Evolutionary conservation across 2,797 vertebrate genomes (phyloP), one percentile per base, ranked within the genome.

Genomic region (Liasis olivaceus): DNA sequence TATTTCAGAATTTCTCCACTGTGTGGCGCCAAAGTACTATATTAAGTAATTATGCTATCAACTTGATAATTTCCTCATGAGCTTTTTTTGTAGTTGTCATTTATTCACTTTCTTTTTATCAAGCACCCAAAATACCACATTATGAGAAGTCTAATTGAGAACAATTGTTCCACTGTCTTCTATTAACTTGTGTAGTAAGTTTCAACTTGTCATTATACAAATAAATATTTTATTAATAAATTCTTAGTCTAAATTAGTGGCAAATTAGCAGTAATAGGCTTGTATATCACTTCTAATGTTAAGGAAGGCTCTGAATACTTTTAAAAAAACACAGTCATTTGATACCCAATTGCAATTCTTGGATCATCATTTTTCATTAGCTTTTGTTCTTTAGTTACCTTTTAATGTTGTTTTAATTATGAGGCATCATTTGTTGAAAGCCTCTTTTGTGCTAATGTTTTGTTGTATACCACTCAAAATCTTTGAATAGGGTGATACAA

Each of bases 1-100:
- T 90, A 96, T 94, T 96, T 91, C 59, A 91, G 1, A 93, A 62
- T 94, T 92, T 93, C 56, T 92, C 96, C 97, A 96, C 96, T 91
- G 17, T 0, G 95, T 96, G 97, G 97, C 96, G 94, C 95, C 95
- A 97, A 94, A 95, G 94, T 94, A 81, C 77, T 81, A 11, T 81
- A 92, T 95, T 86, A 94, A 96, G 96, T 94, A 91, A 12, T 0
- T 62, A 47, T 88, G 31, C 69, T 36, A 59, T 56, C 85, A n/a
- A 58, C 17, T 87, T 59, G 58, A 59, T 87, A 87, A 92, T n/a
- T 87, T 69, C 2, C 51, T 31, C 36, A 47, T 13, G 22, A n/a
- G 17, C 2, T 12, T 90, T 90, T 90, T 26, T 15, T 42, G 17
- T 36, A 89, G 11, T 13, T 81, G 56, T 77, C 20, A 59, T 90